Percentiles rank a stretch among this genome's conserved stretches.
These are phyloP conservation scores for Hemibagrus wyckioides DNA, from an alignment of 2,113 vertebrate species.

Conservation along the genomic window DNA sequence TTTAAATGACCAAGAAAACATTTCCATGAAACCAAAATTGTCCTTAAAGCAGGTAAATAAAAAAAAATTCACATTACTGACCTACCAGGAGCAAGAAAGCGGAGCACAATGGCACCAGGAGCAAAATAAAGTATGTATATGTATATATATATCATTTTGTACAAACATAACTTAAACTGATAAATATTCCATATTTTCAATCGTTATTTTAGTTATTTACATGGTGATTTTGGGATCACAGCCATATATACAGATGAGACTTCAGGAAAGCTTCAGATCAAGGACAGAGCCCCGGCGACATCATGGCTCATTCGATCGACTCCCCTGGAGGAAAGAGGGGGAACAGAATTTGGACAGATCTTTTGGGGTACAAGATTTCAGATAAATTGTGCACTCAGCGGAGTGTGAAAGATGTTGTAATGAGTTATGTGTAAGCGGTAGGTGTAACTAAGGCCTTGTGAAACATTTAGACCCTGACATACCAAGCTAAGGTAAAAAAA, in stretches of 20 bases:
- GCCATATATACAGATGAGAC: conserved; percentile 39
- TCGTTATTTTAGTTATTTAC: conserved; percentile 48
- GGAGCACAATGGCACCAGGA: conserved; percentile 36
- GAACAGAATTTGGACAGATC: neutral
- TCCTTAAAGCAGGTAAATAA: conserved; percentile 24
- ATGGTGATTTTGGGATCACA: conserved; percentile 38
- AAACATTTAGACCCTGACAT: conserved; percentile 6
- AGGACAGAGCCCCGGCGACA: neutral
- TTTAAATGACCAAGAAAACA: neutral
- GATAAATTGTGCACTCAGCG: neutral
- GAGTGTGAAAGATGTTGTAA: neutral
- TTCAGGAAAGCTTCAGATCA: conserved; percentile 4
- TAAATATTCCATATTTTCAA: conserved; percentile 53
- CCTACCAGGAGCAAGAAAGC: conserved; percentile 21
- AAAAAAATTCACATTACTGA: conserved; percentile 47
- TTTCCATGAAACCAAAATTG: conserved; percentile 29
- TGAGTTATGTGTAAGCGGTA: neutral
- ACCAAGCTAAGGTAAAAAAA: neutral
- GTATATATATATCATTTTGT: conserved; percentile 39
- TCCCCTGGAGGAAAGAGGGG: neutral
- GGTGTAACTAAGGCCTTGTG: neutral
- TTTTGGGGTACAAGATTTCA: neutral
- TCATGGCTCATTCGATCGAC: neutral
- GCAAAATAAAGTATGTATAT: conserved; percentile 43
- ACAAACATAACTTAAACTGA: conserved; percentile 63